Base-by-base conservation (phyloP, 2,113 vertebrate species). In the Asarcornis scutulata region DNA sequence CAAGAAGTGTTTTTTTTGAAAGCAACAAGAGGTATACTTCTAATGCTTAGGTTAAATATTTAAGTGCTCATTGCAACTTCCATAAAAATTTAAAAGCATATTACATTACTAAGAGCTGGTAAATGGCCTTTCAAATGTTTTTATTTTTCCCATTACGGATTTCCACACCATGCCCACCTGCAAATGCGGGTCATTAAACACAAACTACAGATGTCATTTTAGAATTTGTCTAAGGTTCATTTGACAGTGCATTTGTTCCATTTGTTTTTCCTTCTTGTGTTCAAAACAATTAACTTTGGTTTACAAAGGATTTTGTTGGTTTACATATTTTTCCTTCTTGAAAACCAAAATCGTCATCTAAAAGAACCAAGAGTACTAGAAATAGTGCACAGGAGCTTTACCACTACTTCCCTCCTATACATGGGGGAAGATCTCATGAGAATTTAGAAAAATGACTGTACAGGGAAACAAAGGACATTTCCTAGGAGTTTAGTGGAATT, bases 1-100 rank as follows among this genome's bases (percentile, higher is more conserved):
- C 99, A 99, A 96, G 99, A 99, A 98, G 99, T 99, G 78, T 99
- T 99, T 96, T 99, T 99, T 97, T 96, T 99, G 96, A 99, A 99
- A 98, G 99, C 99, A 23, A 98, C 99, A 71, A 98, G 99, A 98
- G 99, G 99, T 99, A 98, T 95, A 9, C 81, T 52, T 96, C 40
- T 53, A 11, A 38, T 15, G 67, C 81, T 94, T 21, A 5, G 3
- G 14, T 56, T 44, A 3, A 62, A 1, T 71, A 9, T 83, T 84
- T 74, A 31, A 36, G 5, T 88, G 23, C 38, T 63, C 11, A 1
- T 83, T 73, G 16, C 6, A 60, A 31, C 17, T 90, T 80, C 4
- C 26, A 40, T 26, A 21, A n/a, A 68, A 72, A 21, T 9, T 50
- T 60, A 4, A 0, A 66, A n/a, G 11, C 48, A 34, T 82, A 34